These are phyloP conservation scores for Conger conger DNA, from an alignment of 2,113 vertebrate genomes.

Conservation along the genomic window DNA sequence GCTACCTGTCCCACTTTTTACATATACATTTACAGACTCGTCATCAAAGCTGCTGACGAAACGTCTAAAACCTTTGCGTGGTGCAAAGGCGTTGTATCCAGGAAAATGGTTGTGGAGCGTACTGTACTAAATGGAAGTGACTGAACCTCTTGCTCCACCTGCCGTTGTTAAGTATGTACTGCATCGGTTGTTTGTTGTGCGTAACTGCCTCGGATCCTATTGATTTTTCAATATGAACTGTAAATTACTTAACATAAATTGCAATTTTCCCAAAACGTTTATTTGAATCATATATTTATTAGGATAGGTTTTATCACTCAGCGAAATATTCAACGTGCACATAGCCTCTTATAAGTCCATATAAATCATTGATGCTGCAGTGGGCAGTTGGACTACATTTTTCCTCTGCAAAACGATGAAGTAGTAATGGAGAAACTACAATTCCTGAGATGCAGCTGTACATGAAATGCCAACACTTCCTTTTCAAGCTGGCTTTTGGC, in stretches of 20 bases:
- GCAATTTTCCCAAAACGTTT: neutral
- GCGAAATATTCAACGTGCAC: neutral
- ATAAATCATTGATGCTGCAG: neutral
- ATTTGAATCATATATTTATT: neutral
- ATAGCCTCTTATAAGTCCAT: neutral
- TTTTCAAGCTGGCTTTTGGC: constrained; percentile 21
- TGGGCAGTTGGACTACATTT: constrained; percentile 10
- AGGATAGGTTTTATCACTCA: neutral
- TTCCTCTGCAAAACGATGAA: neutral
- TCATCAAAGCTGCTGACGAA: neutral
- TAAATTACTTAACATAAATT: neutral
- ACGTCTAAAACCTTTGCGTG: neutral
- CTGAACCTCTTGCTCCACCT: neutral
- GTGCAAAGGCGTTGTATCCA: neutral
- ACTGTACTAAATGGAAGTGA: neutral
- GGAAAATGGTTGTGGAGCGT: neutral
- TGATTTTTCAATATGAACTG: neutral
- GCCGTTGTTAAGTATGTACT: neutral
- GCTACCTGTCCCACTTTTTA: neutral
- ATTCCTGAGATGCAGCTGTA: constrained; percentile 17
- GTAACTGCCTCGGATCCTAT: neutral
- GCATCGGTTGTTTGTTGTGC: neutral
- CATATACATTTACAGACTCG: too few species aligned
- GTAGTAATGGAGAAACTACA: constrained; percentile 9
- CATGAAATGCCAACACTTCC: neutral